Conservation (phyloP, 2,888 invertebrate genomes). For the Arrhopalites spinosus region DNA sequence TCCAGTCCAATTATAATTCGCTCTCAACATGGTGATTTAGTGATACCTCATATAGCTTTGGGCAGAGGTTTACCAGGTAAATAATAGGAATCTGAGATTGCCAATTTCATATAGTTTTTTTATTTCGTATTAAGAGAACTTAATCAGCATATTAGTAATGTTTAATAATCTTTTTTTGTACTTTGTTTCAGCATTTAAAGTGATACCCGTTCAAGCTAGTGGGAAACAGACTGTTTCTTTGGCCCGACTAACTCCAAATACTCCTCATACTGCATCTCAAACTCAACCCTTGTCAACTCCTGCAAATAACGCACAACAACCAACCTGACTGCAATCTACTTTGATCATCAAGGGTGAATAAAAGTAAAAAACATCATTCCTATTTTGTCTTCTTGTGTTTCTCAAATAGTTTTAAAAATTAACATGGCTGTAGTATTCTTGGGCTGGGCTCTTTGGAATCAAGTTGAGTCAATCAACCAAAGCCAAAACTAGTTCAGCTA, state of each 20-base stretch:
- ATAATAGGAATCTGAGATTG: background rate
- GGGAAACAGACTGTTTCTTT: conserved; percentile 50
- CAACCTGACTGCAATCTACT: background rate
- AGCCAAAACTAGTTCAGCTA: background rate
- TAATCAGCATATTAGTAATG: background rate
- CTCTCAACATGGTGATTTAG: conserved; percentile 52
- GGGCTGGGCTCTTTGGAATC: too few species aligned
- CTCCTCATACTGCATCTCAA: background rate
- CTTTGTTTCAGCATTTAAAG: conserved; percentile 47
- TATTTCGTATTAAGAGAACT: background rate
- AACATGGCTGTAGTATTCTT: too few species aligned
- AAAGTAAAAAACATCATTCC: background rate
- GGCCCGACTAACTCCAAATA: conserved; percentile 45
- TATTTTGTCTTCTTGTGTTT: background rate
- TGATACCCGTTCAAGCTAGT: conserved; percentile 45
- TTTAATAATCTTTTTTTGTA: conserved; percentile 22
- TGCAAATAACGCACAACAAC: background rate
- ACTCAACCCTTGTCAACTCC: background rate
- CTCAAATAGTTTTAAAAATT: background rate
- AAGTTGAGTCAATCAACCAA: too few species aligned
- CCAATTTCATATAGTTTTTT: background rate
- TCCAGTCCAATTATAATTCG: conserved; percentile 51
- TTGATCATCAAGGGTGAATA: background rate
- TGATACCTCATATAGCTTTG: conserved; percentile 52
- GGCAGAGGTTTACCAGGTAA: conserved; percentile 52